Percentiles rank a stretch among this genome's conserved stretches.
These are phyloP conservation scores for Rattus rattus DNA, from an alignment of 2,113 vertebrate genomes.

Conservation along the genomic window DNA sequence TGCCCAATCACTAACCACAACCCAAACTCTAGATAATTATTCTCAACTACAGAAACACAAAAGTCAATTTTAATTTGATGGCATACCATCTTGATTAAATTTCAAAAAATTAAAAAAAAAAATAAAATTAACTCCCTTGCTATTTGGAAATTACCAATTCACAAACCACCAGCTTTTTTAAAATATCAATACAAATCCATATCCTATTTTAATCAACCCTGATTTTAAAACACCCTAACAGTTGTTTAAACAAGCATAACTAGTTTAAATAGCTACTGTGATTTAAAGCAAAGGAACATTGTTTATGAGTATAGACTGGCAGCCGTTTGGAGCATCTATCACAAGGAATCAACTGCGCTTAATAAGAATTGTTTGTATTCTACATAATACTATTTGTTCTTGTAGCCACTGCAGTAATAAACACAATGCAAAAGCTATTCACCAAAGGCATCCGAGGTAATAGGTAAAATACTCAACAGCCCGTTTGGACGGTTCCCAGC, in stretches of 20 bases:
- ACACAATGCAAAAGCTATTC: conserved; percentile 78
- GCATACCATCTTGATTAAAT: conserved; percentile 45
- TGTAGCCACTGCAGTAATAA: conserved; percentile 77
- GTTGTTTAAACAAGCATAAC: conserved; percentile 81
- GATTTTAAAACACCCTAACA: conserved; percentile 74
- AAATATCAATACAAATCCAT: conserved; percentile 69
- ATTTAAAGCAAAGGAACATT: conserved; percentile 79
- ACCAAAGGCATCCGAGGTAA: conserved; percentile 79
- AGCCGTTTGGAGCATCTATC: conserved; percentile 82
- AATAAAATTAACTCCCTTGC: background rate
- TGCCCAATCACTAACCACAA: background rate
- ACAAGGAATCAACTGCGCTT: conserved; percentile 80
- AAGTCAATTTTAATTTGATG: conserved; percentile 52
- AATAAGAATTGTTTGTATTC: conserved; percentile 85
- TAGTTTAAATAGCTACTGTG: conserved; percentile 69
- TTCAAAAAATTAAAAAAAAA: background rate
- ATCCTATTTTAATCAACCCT: conserved; percentile 70
- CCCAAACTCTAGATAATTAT: background rate
- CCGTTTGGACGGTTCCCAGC: conserved; percentile 79
- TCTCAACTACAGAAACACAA: background rate
- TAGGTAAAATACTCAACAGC: conserved; percentile 80
- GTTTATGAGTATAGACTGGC: conserved; percentile 76
- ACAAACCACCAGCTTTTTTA: conserved; percentile 62
- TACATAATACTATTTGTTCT: conserved; percentile 77
- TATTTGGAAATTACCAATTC: conserved; percentile 42